These are phyloP conservation scores for Bathynomus jamesi DNA, from an alignment of 1,140 invertebrate genomes.

Conservation along the genomic window DNA sequence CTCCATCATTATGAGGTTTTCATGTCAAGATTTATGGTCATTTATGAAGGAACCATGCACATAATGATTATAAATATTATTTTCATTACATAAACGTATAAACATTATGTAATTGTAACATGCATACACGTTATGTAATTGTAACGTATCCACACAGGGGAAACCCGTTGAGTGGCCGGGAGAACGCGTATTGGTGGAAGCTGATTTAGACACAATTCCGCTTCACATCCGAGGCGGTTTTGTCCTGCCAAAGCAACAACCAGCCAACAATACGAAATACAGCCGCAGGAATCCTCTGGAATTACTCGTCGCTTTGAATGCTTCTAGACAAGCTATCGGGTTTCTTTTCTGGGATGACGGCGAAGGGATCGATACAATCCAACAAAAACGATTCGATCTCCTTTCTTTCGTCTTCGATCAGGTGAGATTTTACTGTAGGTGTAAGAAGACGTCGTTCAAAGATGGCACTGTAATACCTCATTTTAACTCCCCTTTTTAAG, in stretches of 20 bases:
- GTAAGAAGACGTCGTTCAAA: too few relatives aligned
- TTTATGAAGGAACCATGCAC: too few relatives aligned
- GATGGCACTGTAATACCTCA: too few relatives aligned
- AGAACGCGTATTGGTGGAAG: constrained; percentile 6
- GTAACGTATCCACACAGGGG: constrained; percentile 1
- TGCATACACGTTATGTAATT: not conserved
- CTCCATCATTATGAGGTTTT: too few relatives aligned
- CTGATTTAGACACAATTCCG: constrained; percentile 12
- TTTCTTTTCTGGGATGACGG: constrained; percentile 37
- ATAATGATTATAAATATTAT: too few relatives aligned
- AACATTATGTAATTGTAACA: too few relatives aligned
- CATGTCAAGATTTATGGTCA: too few relatives aligned
- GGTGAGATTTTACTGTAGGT: too few relatives aligned
- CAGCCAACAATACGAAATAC: constrained; percentile 40
- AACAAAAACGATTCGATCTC: not conserved
- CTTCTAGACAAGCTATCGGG: constrained; percentile 18
- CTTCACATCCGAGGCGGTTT: constrained; percentile 42
- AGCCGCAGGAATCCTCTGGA: constrained; percentile 21
- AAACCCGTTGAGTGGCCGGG: constrained; percentile 17
- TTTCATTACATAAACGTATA: too few relatives aligned
- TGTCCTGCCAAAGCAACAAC: constrained; percentile 43
- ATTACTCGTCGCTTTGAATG: constrained; percentile 28
- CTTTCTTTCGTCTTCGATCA: constrained; percentile 16
- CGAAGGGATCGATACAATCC: constrained; percentile 5
- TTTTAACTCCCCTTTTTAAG: too few relatives aligned